phyloP scores from a whole-genome alignment of 2,888 invertebrate species.

The Lacanobia wlatinum region DNA sequence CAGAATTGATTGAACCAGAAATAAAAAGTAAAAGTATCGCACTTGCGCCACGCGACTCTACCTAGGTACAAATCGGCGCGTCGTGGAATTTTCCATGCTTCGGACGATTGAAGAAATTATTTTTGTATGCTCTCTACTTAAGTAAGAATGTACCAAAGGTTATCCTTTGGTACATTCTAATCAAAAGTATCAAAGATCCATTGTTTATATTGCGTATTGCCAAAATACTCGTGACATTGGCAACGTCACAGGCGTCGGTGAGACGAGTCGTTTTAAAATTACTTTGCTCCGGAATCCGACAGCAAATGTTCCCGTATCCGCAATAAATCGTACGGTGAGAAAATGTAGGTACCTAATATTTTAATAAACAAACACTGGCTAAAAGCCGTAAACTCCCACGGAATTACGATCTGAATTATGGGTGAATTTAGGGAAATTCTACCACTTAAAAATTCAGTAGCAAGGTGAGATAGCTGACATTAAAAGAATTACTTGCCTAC shows the following conservation, averaged over 20 bases:
- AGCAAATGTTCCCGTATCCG: conserved; percentile 67
- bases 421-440: conserved; percentile 19
- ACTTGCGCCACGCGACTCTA: conserved; percentile 52
- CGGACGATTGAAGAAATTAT: conserved; percentile 45
- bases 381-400: conserved; percentile 35
- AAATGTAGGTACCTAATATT: conserved; percentile 34
- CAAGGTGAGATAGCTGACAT: neutral
- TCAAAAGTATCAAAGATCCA: conserved; percentile 30
- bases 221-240: conserved; percentile 73
- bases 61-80: conserved; percentile 43
- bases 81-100: conserved; percentile 64
- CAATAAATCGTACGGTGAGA: conserved; percentile 48
- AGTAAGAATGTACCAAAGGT: too few species aligned
- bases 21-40: conserved; percentile 64
- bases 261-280: conserved; percentile 78
- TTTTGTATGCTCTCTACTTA: conserved; percentile 33
- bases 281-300: conserved; percentile 71
- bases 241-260: conserved; percentile 76
- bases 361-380: conserved; percentile 42
- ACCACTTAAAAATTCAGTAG: neutral
- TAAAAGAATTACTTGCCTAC: neutral
- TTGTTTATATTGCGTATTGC: conserved; percentile 63
- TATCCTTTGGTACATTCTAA: conserved; percentile 44
- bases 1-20: conserved; percentile 29
- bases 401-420: conserved; percentile 13